phyloP scores from a whole-genome alignment of 2,113 vertebrate species.

The Trinectes maculatus region DNA sequence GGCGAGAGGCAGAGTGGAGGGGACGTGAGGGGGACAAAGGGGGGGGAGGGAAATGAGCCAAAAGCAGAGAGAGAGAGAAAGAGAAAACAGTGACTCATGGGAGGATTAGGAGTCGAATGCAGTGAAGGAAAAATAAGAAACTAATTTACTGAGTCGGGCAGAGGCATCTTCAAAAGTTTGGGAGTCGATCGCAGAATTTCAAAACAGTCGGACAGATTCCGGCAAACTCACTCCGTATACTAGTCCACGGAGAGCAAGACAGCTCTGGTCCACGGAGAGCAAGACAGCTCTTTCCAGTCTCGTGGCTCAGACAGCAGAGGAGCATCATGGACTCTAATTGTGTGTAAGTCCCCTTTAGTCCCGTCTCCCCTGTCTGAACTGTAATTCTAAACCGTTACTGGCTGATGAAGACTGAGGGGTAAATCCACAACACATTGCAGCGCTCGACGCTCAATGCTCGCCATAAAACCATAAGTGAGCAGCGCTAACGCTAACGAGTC shows the following conservation, averaged over 20 bases:
- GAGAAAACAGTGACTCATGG: conserved; percentile 61
- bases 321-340: conserved; percentile 3
- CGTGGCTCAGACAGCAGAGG: conserved; percentile 4
- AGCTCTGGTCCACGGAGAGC: conserved; percentile 34
- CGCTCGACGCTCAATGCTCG: background rate
- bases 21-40: conserved; percentile 15
- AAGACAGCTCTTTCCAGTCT: conserved; percentile 24
- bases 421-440: conserved; percentile 10
- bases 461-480: conserved; percentile 12
- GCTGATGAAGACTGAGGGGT: conserved; percentile 31
- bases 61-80: conserved; percentile 47
- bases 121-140: conserved; percentile 51
- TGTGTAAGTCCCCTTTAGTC: conserved; percentile 18
- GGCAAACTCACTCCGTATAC: conserved; percentile 24
- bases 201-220: conserved; percentile 31
- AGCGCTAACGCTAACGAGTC: conserved; percentile 12
- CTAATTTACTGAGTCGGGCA: conserved; percentile 69
- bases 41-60: conserved; percentile 33
- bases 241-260: conserved; percentile 30
- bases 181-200: conserved; percentile 53
- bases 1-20: conserved; percentile 17
- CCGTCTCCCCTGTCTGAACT: conserved; percentile 26
- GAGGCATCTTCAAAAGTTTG: conserved; percentile 54
- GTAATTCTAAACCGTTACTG: conserved; percentile 20
- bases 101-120: conserved; percentile 69